Base-by-base conservation (phyloP, 2,113 vertebrate species). In the Poeciliopsis occidentalis region DNA sequence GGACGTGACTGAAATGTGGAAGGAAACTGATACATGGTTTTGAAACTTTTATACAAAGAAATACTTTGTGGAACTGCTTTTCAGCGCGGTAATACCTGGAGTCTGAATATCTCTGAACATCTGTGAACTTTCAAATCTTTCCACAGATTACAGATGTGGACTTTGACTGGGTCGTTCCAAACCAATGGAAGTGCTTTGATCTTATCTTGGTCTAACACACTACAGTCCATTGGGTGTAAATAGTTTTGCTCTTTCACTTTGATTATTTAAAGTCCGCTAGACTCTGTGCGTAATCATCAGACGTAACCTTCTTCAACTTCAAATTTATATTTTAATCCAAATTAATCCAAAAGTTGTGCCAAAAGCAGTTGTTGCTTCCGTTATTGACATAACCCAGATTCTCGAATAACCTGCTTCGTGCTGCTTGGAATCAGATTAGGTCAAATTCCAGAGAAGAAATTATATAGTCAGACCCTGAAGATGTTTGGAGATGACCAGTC, bases 401-500 rank as follows among this genome's bases (percentile, higher is more conserved):
- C 67, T 68, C 64, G 39, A 83, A 81, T 64, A 83, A 79, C 79
- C 76, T 84, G 73, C 73, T 71, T 34, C 62, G 75, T 76, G 64
- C 54, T 31, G 64, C 82, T 82, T 79, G 67, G 44, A 78, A 32
- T 78, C 85, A 85, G 85, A 85, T 92, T 86, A 86, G 76, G 83
- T 67, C 22, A 68, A 76, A 81, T 80, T 71, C 61, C 67, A 63
- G 8, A 34, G 61, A 67, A 22, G 60, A 71, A 83, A 87, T 92
- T 91, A 89, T 47, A 44, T 63, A 39, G 22, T 65, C 54, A 8
- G 37, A 60, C 12, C 22, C 70, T 64, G 27, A 60, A n/a, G 57
- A 78, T 78, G 82, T 84, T 85, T 79, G 72, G 78, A 80, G 77
- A 79, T 19, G 17, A 66, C 67, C 29, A 67, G 65, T 66, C 29